Conservation (phyloP, 2,113 vertebrate species). For the Gymnobelideus leadbeateri region DNA sequence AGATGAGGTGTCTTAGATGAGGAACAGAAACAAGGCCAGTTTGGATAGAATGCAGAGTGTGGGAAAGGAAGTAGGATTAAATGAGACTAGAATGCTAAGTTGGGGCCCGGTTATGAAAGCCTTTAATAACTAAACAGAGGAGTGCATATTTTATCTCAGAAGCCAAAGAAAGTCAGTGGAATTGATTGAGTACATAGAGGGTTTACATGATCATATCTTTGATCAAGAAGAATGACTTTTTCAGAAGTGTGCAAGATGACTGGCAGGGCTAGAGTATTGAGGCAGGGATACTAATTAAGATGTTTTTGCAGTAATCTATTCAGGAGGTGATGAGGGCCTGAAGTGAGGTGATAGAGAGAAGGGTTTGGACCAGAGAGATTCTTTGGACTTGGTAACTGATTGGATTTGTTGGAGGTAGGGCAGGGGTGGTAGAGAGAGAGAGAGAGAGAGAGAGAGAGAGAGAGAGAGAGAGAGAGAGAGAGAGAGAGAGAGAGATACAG, state of each 20-base stretch:
- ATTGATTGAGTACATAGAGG: background rate
- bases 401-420: background rate
- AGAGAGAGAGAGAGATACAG: background rate
- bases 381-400: background rate
- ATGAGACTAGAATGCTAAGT: background rate
- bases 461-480: background rate
- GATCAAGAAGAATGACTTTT: background rate
- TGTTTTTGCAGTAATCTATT: background rate
- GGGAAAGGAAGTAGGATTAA: background rate
- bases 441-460: background rate
- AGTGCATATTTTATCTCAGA: background rate
- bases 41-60: background rate
- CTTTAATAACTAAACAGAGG: background rate
- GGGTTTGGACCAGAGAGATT: background rate
- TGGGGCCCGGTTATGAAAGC: background rate
- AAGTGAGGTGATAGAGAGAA: background rate
- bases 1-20: background rate
- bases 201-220: background rate
- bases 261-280: background rate
- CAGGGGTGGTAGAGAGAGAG: background rate
- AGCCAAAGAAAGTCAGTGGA: background rate
- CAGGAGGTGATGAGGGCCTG: background rate
- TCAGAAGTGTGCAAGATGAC: background rate
- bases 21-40: background rate
- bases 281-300: background rate